A percentile compares a stretch with the other conserved stretches of the same genome.
Evolutionary conservation across 2,797 vertebrate genomes (phyloP).

Genomic region (Sciurus vulgaris): DNA sequence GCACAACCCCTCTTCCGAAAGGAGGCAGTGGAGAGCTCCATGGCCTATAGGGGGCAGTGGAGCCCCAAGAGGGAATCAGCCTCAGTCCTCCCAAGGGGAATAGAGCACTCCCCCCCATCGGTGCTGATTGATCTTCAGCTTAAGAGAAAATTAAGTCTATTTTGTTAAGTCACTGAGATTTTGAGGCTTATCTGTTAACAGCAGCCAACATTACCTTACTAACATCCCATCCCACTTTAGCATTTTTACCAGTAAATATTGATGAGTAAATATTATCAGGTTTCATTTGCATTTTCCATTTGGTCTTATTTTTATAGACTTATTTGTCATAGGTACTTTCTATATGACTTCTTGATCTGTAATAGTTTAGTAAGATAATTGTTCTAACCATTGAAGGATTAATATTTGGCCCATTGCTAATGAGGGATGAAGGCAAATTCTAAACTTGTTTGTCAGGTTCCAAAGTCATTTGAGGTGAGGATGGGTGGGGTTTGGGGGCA

Average conservation of each 20-base stretch:
- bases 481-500: background rate
- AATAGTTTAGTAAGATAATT: background rate
- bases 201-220: background rate
- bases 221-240: background rate
- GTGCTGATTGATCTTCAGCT: background rate
- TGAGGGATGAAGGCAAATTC: background rate
- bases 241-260: background rate
- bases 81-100: background rate
- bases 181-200: background rate
- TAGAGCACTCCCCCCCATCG: background rate
- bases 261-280: background rate
- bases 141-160: background rate
- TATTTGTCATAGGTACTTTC: constrained; percentile 13
- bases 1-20: background rate
- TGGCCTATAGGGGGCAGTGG: background rate
- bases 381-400: background rate
- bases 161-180: background rate
- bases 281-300: constrained; percentile 2
- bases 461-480: background rate
- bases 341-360: background rate
- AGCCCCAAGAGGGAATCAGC: background rate
- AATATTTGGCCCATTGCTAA: background rate
- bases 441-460: background rate
- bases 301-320: background rate
- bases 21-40: background rate